These are phyloP conservation scores for Drosophila fuyamai DNA, from an alignment of 1,140 invertebrate species.

Conservation along the genomic window DNA sequence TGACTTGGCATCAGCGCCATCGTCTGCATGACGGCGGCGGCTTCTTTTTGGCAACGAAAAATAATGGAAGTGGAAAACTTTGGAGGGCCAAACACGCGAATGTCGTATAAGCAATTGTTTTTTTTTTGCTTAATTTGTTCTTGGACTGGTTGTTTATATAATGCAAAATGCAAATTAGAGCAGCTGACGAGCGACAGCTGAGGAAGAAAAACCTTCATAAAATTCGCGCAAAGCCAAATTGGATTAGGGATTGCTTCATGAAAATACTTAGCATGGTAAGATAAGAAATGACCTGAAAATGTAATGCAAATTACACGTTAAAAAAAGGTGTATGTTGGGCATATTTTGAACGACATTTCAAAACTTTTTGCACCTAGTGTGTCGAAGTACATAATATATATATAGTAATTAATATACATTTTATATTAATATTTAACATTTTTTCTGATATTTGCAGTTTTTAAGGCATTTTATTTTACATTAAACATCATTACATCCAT, in stretches of 20 bases:
- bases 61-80: conserved; percentile 45
- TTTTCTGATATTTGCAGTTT: neutral
- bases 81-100: conserved; percentile 61
- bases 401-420: too few relatives aligned
- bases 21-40: conserved; percentile 39
- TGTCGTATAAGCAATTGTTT: conserved; percentile 71
- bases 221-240: conserved; percentile 45
- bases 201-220: conserved; percentile 23
- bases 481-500: too few relatives aligned
- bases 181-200: conserved; percentile 18
- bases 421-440: neutral
- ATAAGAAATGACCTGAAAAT: conserved; percentile 24
- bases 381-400: too few relatives aligned
- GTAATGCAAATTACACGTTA: neutral
- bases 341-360: neutral
- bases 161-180: conserved; percentile 73
- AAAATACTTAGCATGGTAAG: conserved; percentile 6
- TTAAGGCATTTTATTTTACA: too few relatives aligned
- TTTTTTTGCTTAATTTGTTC: conserved; percentile 30
- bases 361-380: too few relatives aligned
- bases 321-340: neutral
- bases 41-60: conserved; percentile 61
- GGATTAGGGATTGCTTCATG: conserved; percentile 54
- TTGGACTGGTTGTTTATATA: conserved; percentile 43
- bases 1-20: conserved; percentile 27